These are phyloP conservation scores for Molorchus minor DNA, from an alignment of 2,888 invertebrate genomes.

Conservation along the genomic window DNA sequence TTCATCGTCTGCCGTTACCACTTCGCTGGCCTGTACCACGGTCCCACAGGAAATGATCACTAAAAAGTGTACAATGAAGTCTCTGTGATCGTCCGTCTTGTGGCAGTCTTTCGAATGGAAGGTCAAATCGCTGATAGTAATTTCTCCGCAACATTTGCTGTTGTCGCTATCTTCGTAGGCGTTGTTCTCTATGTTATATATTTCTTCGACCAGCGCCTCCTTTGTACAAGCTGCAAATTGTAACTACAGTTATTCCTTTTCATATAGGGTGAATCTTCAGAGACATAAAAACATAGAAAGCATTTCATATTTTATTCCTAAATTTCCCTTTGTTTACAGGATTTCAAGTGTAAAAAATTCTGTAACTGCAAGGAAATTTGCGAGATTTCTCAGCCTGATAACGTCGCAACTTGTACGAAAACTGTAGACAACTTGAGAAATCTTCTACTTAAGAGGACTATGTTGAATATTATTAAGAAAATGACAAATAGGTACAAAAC, in stretches of 20 bases:
- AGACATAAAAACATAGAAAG: constrained; percentile 5
- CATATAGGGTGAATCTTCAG: background rate
- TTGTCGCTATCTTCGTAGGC: constrained; percentile 20
- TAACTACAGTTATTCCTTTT: background rate
- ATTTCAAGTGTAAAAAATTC: no score
- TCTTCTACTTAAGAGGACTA: no score
- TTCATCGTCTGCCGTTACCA: constrained; percentile 30
- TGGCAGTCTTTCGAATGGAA: constrained; percentile 26
- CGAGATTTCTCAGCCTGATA: no score
- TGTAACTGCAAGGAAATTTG: no score
- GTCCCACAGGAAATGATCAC: constrained; percentile 37
- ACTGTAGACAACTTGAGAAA: no score
- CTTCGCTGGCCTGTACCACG: constrained; percentile 40
- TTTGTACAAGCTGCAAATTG: constrained; percentile 35
- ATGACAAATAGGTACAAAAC: no score
- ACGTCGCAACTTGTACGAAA: no score
- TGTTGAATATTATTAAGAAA: no score
- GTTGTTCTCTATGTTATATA: constrained; percentile 36
- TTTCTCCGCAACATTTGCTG: constrained; percentile 32
- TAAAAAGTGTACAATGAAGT: constrained; percentile 37
- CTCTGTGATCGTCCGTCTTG: constrained; percentile 14
- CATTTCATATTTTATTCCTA: no score
- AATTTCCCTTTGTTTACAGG: no score
- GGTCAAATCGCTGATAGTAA: constrained; percentile 35
- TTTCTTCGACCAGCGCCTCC: constrained; percentile 38